These are phyloP conservation scores for Canis aureus DNA, from an alignment of 2,113 vertebrate species.

Conservation along the genomic window DNA sequence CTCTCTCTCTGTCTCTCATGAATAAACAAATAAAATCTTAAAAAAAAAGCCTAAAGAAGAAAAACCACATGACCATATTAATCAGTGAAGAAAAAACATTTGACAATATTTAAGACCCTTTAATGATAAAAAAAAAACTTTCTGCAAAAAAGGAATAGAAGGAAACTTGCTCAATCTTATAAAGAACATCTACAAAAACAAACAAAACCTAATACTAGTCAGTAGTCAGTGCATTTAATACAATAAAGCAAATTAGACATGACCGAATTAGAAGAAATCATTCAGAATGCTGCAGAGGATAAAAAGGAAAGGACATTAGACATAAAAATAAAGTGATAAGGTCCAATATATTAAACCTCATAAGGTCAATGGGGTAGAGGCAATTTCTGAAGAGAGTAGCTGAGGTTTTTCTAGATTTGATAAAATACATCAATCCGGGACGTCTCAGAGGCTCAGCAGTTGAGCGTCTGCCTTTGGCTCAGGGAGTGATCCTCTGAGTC, in stretches of 20 bases:
- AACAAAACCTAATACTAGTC: background rate
- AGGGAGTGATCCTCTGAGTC: no score
- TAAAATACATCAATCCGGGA: background rate
- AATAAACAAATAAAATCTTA: no score
- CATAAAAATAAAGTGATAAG: background rate
- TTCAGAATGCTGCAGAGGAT: background rate
- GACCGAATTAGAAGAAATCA: background rate
- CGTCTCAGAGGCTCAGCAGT: no score
- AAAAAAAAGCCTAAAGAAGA: background rate
- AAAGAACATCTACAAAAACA: background rate
- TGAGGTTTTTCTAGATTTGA: background rate
- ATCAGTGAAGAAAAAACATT: background rate
- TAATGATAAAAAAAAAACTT: conserved; percentile 41
- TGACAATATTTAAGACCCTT: conserved; percentile 3
- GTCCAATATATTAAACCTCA: background rate
- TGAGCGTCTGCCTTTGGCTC: no score
- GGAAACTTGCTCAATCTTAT: background rate
- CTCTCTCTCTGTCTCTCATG: no score
- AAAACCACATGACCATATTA: background rate
- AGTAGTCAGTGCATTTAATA: background rate
- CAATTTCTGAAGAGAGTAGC: background rate
- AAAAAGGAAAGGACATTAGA: background rate
- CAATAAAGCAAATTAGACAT: background rate
- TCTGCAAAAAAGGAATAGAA: background rate
- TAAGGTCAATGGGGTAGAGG: background rate